Percentiles rank a stretch among this genome's conserved stretches.
Conservation (phyloP, 2,113 vertebrate species). For the Trogon melanurus region DNA sequence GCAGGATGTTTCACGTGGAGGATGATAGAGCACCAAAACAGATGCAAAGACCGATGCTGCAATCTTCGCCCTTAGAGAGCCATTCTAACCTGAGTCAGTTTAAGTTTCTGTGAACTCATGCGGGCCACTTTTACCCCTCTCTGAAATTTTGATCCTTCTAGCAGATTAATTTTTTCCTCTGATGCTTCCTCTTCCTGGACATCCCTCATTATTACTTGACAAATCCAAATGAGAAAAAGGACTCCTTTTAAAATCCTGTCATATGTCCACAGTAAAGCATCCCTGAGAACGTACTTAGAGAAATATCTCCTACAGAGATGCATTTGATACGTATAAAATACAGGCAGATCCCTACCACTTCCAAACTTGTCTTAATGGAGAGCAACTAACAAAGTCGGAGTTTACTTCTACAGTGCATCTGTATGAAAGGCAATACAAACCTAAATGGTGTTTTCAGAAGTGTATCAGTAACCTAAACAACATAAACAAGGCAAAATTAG, state of each 20-base stretch:
- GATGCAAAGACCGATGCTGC: neutral
- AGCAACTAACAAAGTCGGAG: neutral
- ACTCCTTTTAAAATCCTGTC: neutral
- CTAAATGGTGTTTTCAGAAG: neutral
- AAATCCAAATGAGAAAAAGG: neutral
- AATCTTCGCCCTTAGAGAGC: neutral
- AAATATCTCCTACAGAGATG: neutral
- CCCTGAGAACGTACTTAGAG: neutral
- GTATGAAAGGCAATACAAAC: neutral
- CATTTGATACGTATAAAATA: neutral
- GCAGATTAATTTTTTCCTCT: neutral
- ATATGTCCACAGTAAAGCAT: neutral
- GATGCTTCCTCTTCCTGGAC: neutral
- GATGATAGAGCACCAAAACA: neutral
- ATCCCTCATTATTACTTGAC: neutral
- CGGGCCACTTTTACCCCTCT: neutral
- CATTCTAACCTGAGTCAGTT: neutral
- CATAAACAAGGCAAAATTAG: neutral
- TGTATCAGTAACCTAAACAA: neutral
- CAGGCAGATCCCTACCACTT: neutral
- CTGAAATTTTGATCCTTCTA: neutral
- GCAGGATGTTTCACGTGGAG: neutral
- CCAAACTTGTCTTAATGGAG: neutral
- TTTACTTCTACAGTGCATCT: neutral
- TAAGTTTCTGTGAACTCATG: neutral